Conservation (phyloP, 2,113 vertebrate genomes). For the Xenopus tropicalis region DNA sequence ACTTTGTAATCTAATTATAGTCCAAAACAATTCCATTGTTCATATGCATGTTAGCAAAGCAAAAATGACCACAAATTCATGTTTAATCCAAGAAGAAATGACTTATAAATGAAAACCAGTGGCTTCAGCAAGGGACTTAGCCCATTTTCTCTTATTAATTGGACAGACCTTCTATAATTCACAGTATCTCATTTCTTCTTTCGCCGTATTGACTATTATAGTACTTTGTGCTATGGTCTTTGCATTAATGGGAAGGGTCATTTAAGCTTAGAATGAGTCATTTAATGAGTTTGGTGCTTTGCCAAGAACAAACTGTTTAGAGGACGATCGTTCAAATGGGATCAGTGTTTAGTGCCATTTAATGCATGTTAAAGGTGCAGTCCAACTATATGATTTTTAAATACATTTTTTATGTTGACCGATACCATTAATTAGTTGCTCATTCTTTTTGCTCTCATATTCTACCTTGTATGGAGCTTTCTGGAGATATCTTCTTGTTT, state of each 20-base stretch:
- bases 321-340: conserved; percentile 16
- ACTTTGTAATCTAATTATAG: too few relatives aligned
- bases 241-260: conserved; percentile 21
- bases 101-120: too few relatives aligned
- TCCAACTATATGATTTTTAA: conserved; percentile 22
- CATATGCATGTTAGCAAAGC: too few relatives aligned
- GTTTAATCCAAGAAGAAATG: too few relatives aligned
- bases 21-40: too few relatives aligned
- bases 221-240: background rate
- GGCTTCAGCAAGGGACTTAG: too few relatives aligned
- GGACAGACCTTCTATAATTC: background rate
- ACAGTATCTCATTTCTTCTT: background rate
- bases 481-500: background rate
- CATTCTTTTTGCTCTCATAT: background rate
- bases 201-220: conserved; percentile 5
- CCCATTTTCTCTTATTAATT: background rate
- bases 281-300: conserved; percentile 19
- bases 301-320: conserved; percentile 31
- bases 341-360: conserved; percentile 29
- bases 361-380: conserved; percentile 23
- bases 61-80: too few relatives aligned
- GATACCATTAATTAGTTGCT: background rate
- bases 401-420: conserved; percentile 37
- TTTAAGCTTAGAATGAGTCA: conserved; percentile 19
- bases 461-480: background rate